Base-by-base conservation (phyloP, 2,888 invertebrate genomes). In the Hofmannophila pseudospretella region DNA sequence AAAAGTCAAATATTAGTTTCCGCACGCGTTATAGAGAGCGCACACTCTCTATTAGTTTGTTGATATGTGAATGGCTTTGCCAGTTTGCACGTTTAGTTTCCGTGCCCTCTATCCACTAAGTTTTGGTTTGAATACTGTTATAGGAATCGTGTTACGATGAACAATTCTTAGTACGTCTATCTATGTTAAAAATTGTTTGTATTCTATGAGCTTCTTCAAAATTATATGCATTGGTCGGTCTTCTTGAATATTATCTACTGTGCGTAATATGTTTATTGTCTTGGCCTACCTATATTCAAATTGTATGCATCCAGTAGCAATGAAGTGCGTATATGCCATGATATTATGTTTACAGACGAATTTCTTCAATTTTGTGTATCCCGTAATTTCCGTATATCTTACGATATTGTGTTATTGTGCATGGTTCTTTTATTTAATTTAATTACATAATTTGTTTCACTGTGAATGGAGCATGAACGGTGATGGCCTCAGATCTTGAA, bases 381-480 rank as follows among this genome's bases (percentile, higher is more conserved):
- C 16, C 3, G 16, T 16, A 4, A 16, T 16, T 3, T 16, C 16
- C 16, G 3, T 16, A 16, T 16, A 16, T 16, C 3, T 16, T 16
- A 16, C 5, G 16, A 16, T 16, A 16, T 16, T 16, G 5, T 16
- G 16, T 16, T 16, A 23, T 23, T 23, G 2, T 23, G 23, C 23
- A 23, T 23, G 23, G 11, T 11, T 27, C 27, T 11, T 5, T 11
- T 27, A 27, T 27, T 23, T 5, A 4, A 5, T 16, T 7, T 27
- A n/a, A 27, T 27, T 11, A 27, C 11, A 5, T 1, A 27, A 5
- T 27, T 7, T n/a, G 4, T 4, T 31, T 34, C 13, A 35, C 36
- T 33, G 11, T 25, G 7, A 28, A 33, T 40, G 20, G 31, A 29
- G 39, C 42, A 42, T 45, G 41, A 36, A 34, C 34, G 39, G 44